These are phyloP conservation scores for Haliclona indistincta DNA, from an alignment of 37 sponge, comb jelly and placozoan genomes.

Conservation along the genomic window DNA sequence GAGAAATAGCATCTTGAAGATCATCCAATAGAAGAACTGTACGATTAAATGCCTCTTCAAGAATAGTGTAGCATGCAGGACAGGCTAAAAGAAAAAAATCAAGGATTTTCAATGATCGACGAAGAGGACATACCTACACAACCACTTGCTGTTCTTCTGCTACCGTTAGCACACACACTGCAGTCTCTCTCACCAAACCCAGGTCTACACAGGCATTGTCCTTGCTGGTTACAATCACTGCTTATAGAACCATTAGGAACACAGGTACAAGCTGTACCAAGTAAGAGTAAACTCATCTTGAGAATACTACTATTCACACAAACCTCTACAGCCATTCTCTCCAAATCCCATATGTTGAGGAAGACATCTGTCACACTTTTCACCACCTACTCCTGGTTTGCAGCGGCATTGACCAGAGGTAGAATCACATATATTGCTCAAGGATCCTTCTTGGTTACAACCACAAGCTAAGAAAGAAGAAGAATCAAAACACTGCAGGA, in stretches of 20 bases:
- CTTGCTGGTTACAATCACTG: constrained; percentile 5
- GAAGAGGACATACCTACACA: background rate
- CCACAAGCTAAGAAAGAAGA: no score
- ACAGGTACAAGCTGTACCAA: constrained; percentile 18
- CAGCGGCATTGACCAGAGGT: background rate
- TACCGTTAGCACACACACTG: background rate
- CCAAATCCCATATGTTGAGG: background rate
- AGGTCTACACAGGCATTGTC: constrained; percentile 18
- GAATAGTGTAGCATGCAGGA: background rate
- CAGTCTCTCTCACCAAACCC: constrained; percentile 5
- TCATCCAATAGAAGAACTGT: background rate
- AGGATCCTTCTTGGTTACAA: no score
- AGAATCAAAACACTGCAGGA: no score
- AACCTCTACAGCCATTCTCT: background rate
- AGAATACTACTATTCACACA: background rate
- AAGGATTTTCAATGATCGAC: background rate
- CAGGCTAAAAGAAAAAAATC: background rate
- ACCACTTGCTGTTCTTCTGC: background rate
- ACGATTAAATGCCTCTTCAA: background rate
- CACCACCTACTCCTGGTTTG: background rate
- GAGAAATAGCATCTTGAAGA: background rate
- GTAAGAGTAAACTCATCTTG: background rate
- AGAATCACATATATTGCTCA: no score
- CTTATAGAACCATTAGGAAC: constrained; percentile 9
- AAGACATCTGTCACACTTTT: background rate